Evolutionary conservation across 2,113 vertebrate species (phyloP).

Genomic region (Anolis carolinensis): DNA sequence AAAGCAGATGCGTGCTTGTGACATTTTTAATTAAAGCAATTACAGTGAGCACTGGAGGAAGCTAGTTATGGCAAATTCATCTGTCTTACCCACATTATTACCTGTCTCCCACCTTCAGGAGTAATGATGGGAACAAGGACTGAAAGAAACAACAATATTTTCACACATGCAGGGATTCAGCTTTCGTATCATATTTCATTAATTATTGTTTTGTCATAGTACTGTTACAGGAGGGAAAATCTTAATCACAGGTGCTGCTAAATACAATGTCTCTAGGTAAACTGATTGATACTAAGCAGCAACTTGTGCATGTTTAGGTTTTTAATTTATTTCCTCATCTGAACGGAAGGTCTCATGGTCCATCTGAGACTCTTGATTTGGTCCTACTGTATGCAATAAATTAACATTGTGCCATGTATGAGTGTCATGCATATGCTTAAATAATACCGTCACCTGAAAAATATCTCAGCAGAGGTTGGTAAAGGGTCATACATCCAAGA

Average conservation of each 20-base stretch:
- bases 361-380: not conserved
- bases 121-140: conserved; percentile 18
- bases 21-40: conserved; percentile 9
- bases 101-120: not conserved
- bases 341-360: accelerated
- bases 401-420: not conserved
- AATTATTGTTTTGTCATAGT: conserved; percentile 70
- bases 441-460: not conserved
- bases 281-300: conserved; percentile 63
- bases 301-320: conserved; percentile 49
- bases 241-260: conserved; percentile 68
- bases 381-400: not conserved
- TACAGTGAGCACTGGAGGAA: conserved; percentile 4
- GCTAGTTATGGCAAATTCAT: not conserved
- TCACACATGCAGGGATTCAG: conserved; percentile 48
- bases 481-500: not conserved
- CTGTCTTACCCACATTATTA: accelerated
- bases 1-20: accelerated
- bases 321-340: not conserved
- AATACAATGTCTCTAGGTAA: conserved; percentile 65
- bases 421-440: not conserved
- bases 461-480: not conserved
- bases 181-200: conserved; percentile 63
- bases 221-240: conserved; percentile 62
- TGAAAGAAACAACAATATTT: conserved; percentile 63